phyloP scores from a whole-genome alignment of 2,888 invertebrate species.

The Atrina japonica region DNA sequence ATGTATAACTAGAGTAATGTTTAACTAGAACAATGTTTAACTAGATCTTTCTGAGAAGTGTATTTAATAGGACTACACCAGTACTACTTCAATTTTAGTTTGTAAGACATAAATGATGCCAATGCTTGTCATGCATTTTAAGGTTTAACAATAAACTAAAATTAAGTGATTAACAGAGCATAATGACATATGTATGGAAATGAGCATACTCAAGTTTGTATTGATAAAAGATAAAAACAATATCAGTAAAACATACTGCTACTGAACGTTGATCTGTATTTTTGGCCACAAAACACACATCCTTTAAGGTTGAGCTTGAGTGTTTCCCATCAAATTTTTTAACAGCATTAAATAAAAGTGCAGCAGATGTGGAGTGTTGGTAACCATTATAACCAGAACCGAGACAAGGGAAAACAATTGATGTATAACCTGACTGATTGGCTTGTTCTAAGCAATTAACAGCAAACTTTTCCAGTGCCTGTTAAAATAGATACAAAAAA shows the following conservation, averaged over 20 bases:
- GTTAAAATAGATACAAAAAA: constrained; percentile 15
- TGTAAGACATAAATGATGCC: no score
- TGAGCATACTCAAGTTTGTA: no score
- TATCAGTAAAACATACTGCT: constrained; percentile 52
- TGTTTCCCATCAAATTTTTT: constrained; percentile 53
- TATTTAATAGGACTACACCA: no score
- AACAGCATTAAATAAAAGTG: constrained; percentile 55
- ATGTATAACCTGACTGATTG: constrained; percentile 42
- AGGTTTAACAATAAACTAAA: no score
- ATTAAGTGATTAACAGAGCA: no score
- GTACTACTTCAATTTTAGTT: no score
- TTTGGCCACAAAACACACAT: constrained; percentile 57
- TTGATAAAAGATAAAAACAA: no score
- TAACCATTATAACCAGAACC: constrained; percentile 59
- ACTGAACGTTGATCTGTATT: constrained; percentile 54
- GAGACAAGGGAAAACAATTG: constrained; percentile 58
- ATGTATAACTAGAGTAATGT: no score
- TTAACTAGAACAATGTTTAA: no score
- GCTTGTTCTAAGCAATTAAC: constrained; percentile 51
- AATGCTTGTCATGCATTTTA: no score
- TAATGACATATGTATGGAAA: no score
- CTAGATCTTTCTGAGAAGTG: no score
- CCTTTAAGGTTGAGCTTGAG: constrained; percentile 48
- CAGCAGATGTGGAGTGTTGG: constrained; percentile 52
- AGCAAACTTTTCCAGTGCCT: constrained; percentile 49